Conservation (phyloP, 2,888 invertebrate genomes). For the Fragum whitleyi region DNA sequence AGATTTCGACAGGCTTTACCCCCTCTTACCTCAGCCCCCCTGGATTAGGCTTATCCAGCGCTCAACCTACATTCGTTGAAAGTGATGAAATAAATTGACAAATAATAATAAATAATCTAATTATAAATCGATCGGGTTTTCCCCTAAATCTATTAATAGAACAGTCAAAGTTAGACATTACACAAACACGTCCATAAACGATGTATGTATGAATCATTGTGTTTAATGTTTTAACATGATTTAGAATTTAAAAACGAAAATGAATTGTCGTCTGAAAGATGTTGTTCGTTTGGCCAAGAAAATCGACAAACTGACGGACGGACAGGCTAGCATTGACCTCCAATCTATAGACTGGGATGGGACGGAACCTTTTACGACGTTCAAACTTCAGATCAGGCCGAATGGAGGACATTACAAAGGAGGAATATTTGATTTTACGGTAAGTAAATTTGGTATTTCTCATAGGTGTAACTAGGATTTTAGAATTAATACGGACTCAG, state of each 20-base stretch:
- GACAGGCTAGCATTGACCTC: slow-evolving; percentile 39
- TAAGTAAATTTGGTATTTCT: slow-evolving; percentile 38
- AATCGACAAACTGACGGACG: slow-evolving; percentile 37
- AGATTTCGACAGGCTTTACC: too few species aligned
- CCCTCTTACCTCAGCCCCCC: too few species aligned
- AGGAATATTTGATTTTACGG: slow-evolving; percentile 43
- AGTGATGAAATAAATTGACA: too few species aligned
- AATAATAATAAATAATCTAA: too few species aligned
- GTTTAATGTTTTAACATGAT: background rate
- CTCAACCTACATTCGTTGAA: too few species aligned
- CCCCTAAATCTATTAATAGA: slow-evolving; percentile 3
- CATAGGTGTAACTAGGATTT: too few species aligned
- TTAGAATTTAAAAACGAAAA: background rate
- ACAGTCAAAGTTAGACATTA: background rate
- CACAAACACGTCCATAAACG: slow-evolving; percentile 8
- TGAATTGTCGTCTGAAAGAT: slow-evolving; percentile 32
- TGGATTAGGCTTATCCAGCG: too few species aligned
- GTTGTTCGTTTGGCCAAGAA: slow-evolving; percentile 46
- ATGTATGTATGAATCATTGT: background rate
- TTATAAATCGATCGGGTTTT: background rate
- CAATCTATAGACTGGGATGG: slow-evolving; percentile 46
- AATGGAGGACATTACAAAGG: slow-evolving; percentile 43
- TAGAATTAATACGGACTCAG: too few species aligned
- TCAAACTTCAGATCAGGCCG: slow-evolving; percentile 35
- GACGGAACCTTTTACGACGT: background rate